Conservation (phyloP, 2,888 invertebrate genomes). For the Heptascelio sp. region DNA sequence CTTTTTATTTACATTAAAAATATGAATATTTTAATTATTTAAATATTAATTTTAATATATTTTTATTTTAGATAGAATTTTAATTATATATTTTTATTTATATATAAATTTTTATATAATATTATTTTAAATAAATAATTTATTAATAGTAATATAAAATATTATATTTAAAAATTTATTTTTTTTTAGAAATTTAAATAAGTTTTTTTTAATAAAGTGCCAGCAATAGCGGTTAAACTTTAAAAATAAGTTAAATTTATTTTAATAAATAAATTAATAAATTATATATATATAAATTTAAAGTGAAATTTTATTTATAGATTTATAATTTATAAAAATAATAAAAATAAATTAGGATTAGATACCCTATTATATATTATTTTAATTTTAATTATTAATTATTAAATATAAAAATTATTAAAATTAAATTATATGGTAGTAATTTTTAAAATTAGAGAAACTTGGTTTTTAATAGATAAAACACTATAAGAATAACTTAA, state of each 20-base stretch:
- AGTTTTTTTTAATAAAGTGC: constrained; percentile 87
- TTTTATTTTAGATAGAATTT: constrained; percentile 42
- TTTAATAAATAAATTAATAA: constrained; percentile 91
- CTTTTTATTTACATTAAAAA: constrained; percentile 76
- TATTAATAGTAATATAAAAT: constrained; percentile 84
- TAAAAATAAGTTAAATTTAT: constrained; percentile 85
- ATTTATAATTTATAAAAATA: constrained; percentile 77
- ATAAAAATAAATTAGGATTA: constrained; percentile 83
- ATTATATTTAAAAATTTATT: constrained; percentile 86
- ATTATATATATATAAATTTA: constrained; percentile 83
- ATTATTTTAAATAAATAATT: constrained; percentile 47
- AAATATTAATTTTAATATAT: constrained; percentile 41
- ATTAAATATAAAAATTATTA: constrained; percentile 85
- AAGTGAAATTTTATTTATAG: constrained; percentile 85
- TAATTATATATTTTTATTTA: constrained; percentile 79
- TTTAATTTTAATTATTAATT: constrained; percentile 85
- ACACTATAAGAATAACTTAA: constrained; percentile 50
- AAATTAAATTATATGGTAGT: constrained; percentile 79
- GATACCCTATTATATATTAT: constrained; percentile 85
- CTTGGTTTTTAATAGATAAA: constrained; percentile 56
- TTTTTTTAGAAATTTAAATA: constrained; percentile 88
- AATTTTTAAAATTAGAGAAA: constrained; percentile 58
- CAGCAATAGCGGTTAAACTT: constrained; percentile 84
- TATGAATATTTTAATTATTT: constrained; percentile 78
- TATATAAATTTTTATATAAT: constrained; percentile 30